Evolutionary conservation across 2,797 vertebrate genomes (phyloP).

Genomic region (Anas bahamensis): DNA sequence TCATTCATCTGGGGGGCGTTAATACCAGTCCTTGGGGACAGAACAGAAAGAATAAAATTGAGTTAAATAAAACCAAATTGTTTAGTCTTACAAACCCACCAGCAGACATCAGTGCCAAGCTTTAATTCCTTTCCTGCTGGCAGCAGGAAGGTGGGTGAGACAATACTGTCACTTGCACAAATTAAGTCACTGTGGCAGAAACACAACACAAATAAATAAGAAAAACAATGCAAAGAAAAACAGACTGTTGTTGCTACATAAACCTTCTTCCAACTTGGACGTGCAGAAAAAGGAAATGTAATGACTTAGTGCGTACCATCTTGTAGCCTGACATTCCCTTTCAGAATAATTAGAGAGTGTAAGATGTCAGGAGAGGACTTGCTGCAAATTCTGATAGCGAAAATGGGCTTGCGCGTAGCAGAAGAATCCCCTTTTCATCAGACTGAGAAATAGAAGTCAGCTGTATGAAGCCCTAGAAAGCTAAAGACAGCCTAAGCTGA

Average conservation of each 20-base stretch:
- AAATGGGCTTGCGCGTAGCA: background rate
- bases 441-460: background rate
- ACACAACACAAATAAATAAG: slow-evolving; percentile 41
- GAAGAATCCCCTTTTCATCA: background rate
- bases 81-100: slow-evolving; percentile 52
- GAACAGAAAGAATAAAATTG: slow-evolving; percentile 32
- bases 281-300: background rate
- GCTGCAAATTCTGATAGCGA: background rate
- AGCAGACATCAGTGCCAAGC: slow-evolving; percentile 43
- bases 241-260: slow-evolving; percentile 21
- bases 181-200: slow-evolving; percentile 66
- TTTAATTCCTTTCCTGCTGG: slow-evolving; percentile 60
- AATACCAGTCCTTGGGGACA: slow-evolving; percentile 30
- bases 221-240: slow-evolving; percentile 27
- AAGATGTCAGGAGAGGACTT: slow-evolving; percentile 14
- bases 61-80: slow-evolving; percentile 53
- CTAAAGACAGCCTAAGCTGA: background rate
- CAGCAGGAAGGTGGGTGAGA: slow-evolving; percentile 57
- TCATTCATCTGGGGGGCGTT: slow-evolving; percentile 34
- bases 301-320: slow-evolving; percentile 30
- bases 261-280: slow-evolving; percentile 39
- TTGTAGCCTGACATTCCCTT: slow-evolving; percentile 20
- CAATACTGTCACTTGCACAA: slow-evolving; percentile 29
- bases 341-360: background rate
- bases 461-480: background rate